Percentiles rank a stretch among this genome's conserved stretches.
phyloP scores from a whole-genome alignment of 2,888 invertebrate genomes.

The Isotomurus palustris region DNA sequence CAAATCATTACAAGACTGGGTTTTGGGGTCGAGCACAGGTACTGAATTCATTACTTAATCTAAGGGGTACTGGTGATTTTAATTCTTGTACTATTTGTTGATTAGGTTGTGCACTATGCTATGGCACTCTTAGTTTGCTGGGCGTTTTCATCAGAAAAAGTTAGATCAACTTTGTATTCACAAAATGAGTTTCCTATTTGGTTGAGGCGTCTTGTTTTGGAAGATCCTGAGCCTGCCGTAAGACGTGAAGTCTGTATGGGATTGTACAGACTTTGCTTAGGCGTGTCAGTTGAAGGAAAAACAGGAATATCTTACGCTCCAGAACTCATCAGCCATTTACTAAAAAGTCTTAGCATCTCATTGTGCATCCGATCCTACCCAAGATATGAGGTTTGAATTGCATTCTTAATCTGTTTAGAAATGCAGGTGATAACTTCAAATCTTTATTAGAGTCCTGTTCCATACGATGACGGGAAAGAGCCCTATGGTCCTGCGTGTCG shows the following conservation, averaged over 20 bases:
- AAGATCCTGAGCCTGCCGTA: constrained; percentile 88
- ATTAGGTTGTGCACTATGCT: constrained; percentile 77
- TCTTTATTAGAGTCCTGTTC: neutral
- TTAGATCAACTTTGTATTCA: constrained; percentile 69
- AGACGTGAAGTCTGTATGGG: constrained; percentile 88
- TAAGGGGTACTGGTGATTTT: neutral
- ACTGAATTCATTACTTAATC: constrained; percentile 10
- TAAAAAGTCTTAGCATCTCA: constrained; percentile 75
- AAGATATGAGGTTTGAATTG: constrained; percentile 52
- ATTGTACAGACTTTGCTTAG: constrained; percentile 79
- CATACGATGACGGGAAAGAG: constrained; percentile 74
- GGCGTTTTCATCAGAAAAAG: constrained; percentile 80
- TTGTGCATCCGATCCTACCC: constrained; percentile 71
- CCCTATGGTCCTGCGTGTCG: constrained; percentile 90
- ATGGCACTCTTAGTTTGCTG: constrained; percentile 89
- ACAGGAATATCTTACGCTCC: constrained; percentile 45
- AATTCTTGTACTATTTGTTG: neutral
- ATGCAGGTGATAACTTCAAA: neutral
- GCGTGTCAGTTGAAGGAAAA: constrained; percentile 54
- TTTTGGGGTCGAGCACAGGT: constrained; percentile 89
- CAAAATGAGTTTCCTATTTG: constrained; percentile 67
- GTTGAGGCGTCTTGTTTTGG: constrained; percentile 77
- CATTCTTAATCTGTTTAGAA: neutral
- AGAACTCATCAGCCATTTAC: constrained; percentile 73
- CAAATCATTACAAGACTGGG: constrained; percentile 82